Percentiles rank a stretch among this genome's conserved stretches.
phyloP scores from a whole-genome alignment of 2,113 vertebrate genomes.

The Hiodon tergisus region DNA sequence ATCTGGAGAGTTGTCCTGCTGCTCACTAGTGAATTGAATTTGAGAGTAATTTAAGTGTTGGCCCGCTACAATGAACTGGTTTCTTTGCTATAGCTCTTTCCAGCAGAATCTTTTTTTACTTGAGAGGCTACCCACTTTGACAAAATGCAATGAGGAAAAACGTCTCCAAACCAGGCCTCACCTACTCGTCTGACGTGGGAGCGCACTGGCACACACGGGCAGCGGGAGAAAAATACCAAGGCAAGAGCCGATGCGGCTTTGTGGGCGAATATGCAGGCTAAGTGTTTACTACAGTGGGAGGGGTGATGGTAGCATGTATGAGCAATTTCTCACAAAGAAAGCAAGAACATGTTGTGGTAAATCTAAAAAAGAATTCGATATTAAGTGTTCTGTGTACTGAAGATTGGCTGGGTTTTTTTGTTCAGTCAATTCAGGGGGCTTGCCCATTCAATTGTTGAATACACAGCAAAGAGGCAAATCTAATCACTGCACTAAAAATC shows the following conservation, averaged over 20 bases:
- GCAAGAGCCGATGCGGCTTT: not conserved
- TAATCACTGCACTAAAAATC: no score
- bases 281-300: not conserved
- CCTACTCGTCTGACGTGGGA: no score
- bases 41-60: slow-evolving; percentile 44
- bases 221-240: not conserved
- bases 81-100: slow-evolving; percentile 10
- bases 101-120: not conserved
- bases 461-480: no score
- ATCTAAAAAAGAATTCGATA: no score
- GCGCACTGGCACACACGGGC: not conserved
- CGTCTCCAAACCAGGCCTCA: slow-evolving; percentile 15
- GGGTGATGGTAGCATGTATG: not conserved
- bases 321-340: no score
- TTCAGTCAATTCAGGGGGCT: no score
- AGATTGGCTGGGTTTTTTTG: no score
- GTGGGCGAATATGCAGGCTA: slow-evolving; percentile 12
- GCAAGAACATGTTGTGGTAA: no score
- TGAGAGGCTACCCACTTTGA: slow-evolving; percentile 18
- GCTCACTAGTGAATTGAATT: slow-evolving; percentile 40
- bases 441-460: no score
- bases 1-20: not conserved
- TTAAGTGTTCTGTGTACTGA: no score
- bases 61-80: slow-evolving; percentile 43
- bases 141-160: slow-evolving; percentile 34